Base-by-base conservation (phyloP, 2,797 vertebrate species). In the Pseudocheirus occidentalis region DNA sequence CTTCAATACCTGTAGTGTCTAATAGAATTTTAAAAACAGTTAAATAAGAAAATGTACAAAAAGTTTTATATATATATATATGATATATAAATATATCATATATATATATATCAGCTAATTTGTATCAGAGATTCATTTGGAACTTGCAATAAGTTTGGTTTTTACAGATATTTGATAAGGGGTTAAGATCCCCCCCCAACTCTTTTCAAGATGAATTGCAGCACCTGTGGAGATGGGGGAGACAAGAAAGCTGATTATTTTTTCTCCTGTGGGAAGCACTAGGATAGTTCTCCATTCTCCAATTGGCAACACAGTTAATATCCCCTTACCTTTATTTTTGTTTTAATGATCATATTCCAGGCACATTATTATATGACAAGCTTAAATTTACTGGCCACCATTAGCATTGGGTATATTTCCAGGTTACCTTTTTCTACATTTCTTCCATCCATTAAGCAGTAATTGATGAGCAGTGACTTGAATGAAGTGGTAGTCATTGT, bases 381-480 rank as follows among this genome's bases (percentile, higher is more conserved):
- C 13, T 58, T 94, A 96, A 94, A 96, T 96, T 98, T 95, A 11
- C 46, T 95, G 56, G 66, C 89, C 59, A 52, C 93, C 94, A 55
- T 97, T 95, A 96, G 96, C 92, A 14, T 55, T 90, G 58, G 14
- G 5, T 96, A 94, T 94, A 58, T 95, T 95, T 81, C 14, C 0
- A 1, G 90, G 21, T 31, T 93, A 40, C 73, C 27, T 14, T 90
- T 91, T 40, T 53, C 4, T 52, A 87, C 59, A 52, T 56, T 24
- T 96, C 96, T 97, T 93, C 94, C 91, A 91, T 92, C 66, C 34
- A 92, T 96, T 95, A 96, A 96, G 55, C 34, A 40, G 55, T 94
- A 96, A 92, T 58, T 91, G 13, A 91, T 93, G 92, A 94, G 55
- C 55, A 95, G 92, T 95, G 59, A 95, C 50, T 96, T 97, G 95